Evolutionary conservation across 1,140 invertebrate genomes (phyloP).

Genomic region (Drosophila sproati): DNA sequence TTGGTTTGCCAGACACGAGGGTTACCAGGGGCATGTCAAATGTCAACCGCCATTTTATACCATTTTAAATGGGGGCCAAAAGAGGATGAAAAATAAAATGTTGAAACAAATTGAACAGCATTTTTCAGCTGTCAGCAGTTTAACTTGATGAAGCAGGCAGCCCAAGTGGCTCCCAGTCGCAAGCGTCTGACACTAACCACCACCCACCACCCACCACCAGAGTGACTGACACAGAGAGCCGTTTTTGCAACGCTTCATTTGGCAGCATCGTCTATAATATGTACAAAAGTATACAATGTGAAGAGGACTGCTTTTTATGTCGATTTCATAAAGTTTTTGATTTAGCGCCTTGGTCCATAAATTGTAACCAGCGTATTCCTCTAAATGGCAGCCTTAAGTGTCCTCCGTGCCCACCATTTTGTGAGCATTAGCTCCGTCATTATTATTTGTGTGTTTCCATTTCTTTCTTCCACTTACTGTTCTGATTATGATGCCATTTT

Average conservation of each 20-base stretch:
- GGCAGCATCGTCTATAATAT: conserved; percentile 71
- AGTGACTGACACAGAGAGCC: neutral
- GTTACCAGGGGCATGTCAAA: conserved; percentile 43
- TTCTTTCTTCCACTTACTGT: conserved; percentile 41
- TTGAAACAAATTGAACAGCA: conserved; percentile 53
- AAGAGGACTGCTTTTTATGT: conserved; percentile 32
- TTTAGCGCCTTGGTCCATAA: conserved; percentile 54
- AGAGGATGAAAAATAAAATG: conserved; percentile 30
- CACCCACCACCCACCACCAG: no score
- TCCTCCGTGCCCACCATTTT: conserved; percentile 18
- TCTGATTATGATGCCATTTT: conserved; percentile 68
- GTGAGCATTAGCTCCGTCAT: conserved; percentile 11
- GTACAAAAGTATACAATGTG: conserved; percentile 58
- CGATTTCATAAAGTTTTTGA: conserved; percentile 75
- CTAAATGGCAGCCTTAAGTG: conserved; percentile 45
- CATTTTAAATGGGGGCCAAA: conserved; percentile 57
- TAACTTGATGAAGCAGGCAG: conserved; percentile 58
- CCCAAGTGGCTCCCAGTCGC: conserved; percentile 31
- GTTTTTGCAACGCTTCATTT: conserved; percentile 53
- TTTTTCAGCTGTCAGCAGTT: conserved; percentile 76
- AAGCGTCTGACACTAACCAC: neutral
- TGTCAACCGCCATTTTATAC: conserved; percentile 69
- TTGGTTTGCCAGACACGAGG: conserved; percentile 1
- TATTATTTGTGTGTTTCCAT: conserved; percentile 12
- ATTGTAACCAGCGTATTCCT: conserved; percentile 40